Percentiles rank a stretch among this genome's conserved stretches.
These are phyloP conservation scores for Anoplius nigerrimus DNA, from an alignment of 2,888 invertebrate species.

Conservation along the genomic window DNA sequence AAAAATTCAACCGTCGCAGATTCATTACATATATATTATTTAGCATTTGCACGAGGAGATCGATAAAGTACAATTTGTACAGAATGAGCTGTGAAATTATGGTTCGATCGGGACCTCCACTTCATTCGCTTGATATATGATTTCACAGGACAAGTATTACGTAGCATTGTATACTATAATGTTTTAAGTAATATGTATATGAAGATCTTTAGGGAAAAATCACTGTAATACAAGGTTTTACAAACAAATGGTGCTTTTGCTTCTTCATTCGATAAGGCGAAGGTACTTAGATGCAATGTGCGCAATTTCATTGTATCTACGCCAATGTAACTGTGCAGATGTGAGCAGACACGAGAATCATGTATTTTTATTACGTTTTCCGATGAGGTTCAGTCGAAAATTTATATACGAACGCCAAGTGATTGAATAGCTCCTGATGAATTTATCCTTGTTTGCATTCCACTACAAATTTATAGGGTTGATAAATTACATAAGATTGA, in stretches of 20 bases:
- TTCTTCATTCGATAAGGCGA: constrained; percentile 61
- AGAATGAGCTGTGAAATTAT: constrained; percentile 12
- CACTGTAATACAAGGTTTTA: constrained; percentile 36
- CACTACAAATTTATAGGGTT: constrained; percentile 25
- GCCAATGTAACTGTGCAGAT: constrained; percentile 55
- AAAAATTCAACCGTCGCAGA: constrained; percentile 24
- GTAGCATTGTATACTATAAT: constrained; percentile 53
- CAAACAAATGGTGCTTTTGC: constrained; percentile 64
- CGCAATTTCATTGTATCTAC: constrained; percentile 56
- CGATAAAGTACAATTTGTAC: constrained; percentile 29
- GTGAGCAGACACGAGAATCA: constrained; percentile 38
- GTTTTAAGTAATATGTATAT: constrained; percentile 46
- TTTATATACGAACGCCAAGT: constrained; percentile 26
- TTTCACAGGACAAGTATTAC: constrained; percentile 55
- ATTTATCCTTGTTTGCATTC: constrained; percentile 57
- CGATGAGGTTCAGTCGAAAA: constrained; percentile 34
- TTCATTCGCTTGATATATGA: constrained; percentile 48
- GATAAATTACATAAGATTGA: constrained; percentile 37
- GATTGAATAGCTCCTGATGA: constrained; percentile 31
- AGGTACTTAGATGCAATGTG: constrained; percentile 64
- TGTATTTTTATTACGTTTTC: constrained; percentile 60
- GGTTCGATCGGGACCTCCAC: constrained; percentile 23
- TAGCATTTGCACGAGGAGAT: constrained; percentile 32
- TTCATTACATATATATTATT: constrained; percentile 20
- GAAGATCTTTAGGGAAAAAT: constrained; percentile 46